phyloP scores from a whole-genome alignment of 2,797 vertebrate genomes.

The Mormyrus proboscirostris region DNA sequence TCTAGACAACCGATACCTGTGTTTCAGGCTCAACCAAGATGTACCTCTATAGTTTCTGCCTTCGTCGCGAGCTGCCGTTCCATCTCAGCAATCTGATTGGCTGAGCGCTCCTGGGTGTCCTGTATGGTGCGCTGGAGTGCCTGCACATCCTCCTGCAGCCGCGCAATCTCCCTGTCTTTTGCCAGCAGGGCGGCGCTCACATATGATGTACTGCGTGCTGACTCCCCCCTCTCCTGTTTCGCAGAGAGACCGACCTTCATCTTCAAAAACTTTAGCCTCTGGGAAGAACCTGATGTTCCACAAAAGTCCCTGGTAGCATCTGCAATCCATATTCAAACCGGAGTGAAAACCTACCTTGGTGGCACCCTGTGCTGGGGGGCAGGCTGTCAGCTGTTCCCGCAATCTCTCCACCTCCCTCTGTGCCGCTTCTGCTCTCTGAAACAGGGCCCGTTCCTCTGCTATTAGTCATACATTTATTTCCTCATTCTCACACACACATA shows the following conservation, averaged over 20 bases:
- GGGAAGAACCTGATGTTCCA: background rate
- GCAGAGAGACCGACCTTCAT: background rate
- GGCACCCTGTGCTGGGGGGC: background rate
- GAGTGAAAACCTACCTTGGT: background rate
- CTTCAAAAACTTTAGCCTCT: background rate
- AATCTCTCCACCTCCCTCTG: conserved; percentile 70
- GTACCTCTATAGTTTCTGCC: conserved; percentile 65
- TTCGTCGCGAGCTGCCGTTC: conserved; percentile 63
- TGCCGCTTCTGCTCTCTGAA: conserved; percentile 51
- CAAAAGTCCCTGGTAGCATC: background rate
- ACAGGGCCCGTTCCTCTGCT: background rate
- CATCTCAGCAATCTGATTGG: conserved; percentile 66
- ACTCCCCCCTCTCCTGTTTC: conserved; percentile 61
- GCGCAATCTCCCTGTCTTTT: conserved; percentile 69
- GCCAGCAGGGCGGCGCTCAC: conserved; percentile 60
- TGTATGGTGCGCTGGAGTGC: conserved; percentile 64
- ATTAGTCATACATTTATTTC: background rate
- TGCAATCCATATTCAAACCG: background rate
- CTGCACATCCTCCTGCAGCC: conserved; percentile 64
- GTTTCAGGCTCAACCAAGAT: background rate
- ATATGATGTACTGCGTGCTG: conserved; percentile 58
- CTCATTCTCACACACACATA: background rate
- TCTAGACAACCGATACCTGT: background rate
- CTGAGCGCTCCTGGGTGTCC: conserved; percentile 66
- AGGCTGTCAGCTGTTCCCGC: conserved; percentile 59